phyloP scores from a whole-genome alignment of 92 coral and sea anemone genomes.

The Paramuricea clavata region DNA sequence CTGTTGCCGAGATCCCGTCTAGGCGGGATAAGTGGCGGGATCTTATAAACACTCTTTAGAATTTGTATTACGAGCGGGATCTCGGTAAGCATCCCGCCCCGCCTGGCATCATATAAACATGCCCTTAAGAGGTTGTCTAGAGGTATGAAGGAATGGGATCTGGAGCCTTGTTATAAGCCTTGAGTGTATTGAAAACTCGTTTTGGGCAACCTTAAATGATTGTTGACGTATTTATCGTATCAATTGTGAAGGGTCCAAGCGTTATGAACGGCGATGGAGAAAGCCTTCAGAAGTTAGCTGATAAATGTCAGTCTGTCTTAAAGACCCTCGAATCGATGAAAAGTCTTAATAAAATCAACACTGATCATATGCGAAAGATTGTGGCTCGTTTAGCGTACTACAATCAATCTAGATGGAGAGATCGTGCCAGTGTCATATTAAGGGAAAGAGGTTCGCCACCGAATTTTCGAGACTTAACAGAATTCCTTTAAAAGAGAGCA shows the following conservation, averaged over 20 bases:
- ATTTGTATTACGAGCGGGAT: no score
- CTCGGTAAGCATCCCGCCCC: no score
- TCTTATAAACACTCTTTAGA: no score
- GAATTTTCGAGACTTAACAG: neutral
- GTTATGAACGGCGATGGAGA: neutral
- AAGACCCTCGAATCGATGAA: neutral
- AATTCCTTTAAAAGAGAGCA: neutral
- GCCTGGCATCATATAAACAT: no score
- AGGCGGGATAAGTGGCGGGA: no score
- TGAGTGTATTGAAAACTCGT: neutral
- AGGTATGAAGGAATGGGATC: neutral
- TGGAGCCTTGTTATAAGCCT: neutral
- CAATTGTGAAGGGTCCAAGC: neutral
- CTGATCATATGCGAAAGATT: conserved; percentile 3
- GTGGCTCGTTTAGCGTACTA: neutral
- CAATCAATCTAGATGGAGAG: neutral
- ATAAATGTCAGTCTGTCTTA: neutral
- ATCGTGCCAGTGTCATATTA: neutral
- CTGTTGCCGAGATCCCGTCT: no score
- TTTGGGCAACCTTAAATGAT: neutral
- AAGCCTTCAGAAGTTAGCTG: neutral
- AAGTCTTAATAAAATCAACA: neutral
- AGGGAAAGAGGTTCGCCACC: neutral
- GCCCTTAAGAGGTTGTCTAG: conserved; percentile 3
- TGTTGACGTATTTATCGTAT: neutral